phyloP scores from a whole-genome alignment of 2,888 invertebrate genomes.

The Cremastinae sp. region DNA sequence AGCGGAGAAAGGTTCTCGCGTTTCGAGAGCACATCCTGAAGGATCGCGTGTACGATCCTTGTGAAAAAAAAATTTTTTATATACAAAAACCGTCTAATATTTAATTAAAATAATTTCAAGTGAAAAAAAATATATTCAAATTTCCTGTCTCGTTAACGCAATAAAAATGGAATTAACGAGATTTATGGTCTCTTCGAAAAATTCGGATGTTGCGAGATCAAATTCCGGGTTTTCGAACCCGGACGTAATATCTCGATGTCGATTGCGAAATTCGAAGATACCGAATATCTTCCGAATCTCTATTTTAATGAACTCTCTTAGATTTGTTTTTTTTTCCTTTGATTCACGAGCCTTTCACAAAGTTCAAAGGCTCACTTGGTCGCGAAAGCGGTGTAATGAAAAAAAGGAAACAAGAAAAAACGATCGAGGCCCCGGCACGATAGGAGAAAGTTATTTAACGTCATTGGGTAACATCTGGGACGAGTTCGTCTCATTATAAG shows the following conservation, averaged over 20 bases:
- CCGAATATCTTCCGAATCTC: background rate
- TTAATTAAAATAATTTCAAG: too few relatives aligned
- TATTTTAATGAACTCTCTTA: background rate
- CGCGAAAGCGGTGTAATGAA: slow-evolving; percentile 37
- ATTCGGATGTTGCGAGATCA: too few relatives aligned
- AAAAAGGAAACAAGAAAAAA: too few relatives aligned
- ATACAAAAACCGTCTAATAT: too few relatives aligned
- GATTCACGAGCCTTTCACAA: slow-evolving; percentile 13
- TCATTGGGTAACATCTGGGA: slow-evolving; percentile 54
- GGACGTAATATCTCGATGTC: slow-evolving; percentile 17
- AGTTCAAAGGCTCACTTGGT: slow-evolving; percentile 37
- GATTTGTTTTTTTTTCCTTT: slow-evolving; percentile 10
- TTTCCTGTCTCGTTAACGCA: too few relatives aligned
- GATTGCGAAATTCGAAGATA: slow-evolving; percentile 19
- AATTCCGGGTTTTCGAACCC: slow-evolving; percentile 28
- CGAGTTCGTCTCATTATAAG: slow-evolving; percentile 38
- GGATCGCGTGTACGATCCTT: too few relatives aligned
- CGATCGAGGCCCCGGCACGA: slow-evolving; percentile 20
- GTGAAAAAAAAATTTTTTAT: too few relatives aligned
- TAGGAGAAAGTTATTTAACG: slow-evolving; percentile 62
- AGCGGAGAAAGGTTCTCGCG: too few relatives aligned
- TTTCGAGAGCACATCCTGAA: too few relatives aligned
- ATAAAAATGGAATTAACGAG: too few relatives aligned
- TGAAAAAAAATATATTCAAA: too few relatives aligned
- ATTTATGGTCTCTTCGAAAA: too few relatives aligned